Base-by-base conservation (phyloP, 1,140 invertebrate genomes). In the Drosophila saltans region DNA sequence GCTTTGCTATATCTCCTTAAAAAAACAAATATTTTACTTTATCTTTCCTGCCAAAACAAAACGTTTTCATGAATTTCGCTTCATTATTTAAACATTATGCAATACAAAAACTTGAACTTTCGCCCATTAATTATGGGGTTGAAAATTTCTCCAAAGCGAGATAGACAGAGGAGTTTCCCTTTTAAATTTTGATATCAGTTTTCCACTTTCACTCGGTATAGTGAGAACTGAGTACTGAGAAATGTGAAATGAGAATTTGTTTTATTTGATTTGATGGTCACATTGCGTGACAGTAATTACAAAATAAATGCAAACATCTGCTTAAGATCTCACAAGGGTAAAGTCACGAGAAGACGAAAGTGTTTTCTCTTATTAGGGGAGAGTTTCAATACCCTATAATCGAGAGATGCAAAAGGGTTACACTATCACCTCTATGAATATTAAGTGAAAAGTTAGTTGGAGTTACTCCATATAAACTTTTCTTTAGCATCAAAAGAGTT, bases 271-370 rank as follows among this genome's bases (percentile, higher is more conserved):
- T 88, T 88, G 82, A 88, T 86, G 82, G 82, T 79, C 83, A 72
- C 82, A 88, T 86, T 88, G 82, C 82, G 82, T 86, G 82, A 86
- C 82, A 86, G 83, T 86, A 86, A 86, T 86, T 86, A 86, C 82
- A 82, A 88, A 85, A 86, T 88, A 86, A 86, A 86, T 86, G 82
- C 83, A 86, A 88, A 82, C 82, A 86, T 86, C 82, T 85, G 82
- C 82, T 79, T 28, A 69, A 63, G 71, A 85, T 85, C 82, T 75
- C 79, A 85, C 45, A 24, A 52, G 48, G 57, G 43, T 57, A 59
- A 28, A 76, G 59, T 70, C 58, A 70, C 66, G 39, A 36, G 45
- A 70, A 45, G 74, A 16, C 16, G 16, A 77, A 71, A 71, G 66
- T 76, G 73, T 65, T 76, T 76, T 45, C 41, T 24, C 39, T 39